phyloP scores from a whole-genome alignment of 2,888 invertebrate species.

The Pelosia muscerda region DNA sequence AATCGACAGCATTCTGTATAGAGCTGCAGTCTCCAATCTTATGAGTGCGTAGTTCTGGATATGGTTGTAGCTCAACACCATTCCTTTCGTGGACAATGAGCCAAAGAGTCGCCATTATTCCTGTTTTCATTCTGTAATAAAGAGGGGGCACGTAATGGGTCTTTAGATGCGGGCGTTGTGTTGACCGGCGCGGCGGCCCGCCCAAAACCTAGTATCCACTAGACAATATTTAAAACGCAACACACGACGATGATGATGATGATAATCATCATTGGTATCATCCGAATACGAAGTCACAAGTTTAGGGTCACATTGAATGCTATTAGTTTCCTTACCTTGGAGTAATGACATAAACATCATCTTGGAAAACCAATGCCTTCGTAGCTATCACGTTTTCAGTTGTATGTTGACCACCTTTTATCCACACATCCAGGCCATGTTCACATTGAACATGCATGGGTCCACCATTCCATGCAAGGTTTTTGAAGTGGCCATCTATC shows the following conservation, averaged over 20 bases:
- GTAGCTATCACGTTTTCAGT: slow-evolving; percentile 88
- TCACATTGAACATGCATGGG: slow-evolving; percentile 79
- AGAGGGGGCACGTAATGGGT: too few relatives aligned
- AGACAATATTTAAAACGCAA: too few relatives aligned
- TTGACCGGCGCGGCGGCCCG: too few relatives aligned
- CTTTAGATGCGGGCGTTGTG: too few relatives aligned
- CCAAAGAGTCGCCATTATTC: slow-evolving; percentile 90
- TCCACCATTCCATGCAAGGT: slow-evolving; percentile 78
- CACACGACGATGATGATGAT: background rate
- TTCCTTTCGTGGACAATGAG: slow-evolving; percentile 57
- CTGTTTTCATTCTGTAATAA: slow-evolving; percentile 82
- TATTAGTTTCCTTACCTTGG: slow-evolving; percentile 77
- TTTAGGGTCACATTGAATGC: background rate
- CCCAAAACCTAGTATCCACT: too few relatives aligned
- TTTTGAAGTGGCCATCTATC: slow-evolving; percentile 59
- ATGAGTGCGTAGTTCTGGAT: slow-evolving; percentile 89
- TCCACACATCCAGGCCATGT: slow-evolving; percentile 82
- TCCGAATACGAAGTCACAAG: background rate
- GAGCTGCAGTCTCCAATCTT: slow-evolving; percentile 88
- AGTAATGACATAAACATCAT: slow-evolving; percentile 86
- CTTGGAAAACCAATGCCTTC: slow-evolving; percentile 85
- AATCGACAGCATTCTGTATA: slow-evolving; percentile 90
- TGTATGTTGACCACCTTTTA: slow-evolving; percentile 82
- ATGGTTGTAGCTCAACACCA: slow-evolving; percentile 81
- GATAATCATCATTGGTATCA: background rate